Conservation (phyloP, 1,140 invertebrate genomes). For the Drosophila burlai region DNA sequence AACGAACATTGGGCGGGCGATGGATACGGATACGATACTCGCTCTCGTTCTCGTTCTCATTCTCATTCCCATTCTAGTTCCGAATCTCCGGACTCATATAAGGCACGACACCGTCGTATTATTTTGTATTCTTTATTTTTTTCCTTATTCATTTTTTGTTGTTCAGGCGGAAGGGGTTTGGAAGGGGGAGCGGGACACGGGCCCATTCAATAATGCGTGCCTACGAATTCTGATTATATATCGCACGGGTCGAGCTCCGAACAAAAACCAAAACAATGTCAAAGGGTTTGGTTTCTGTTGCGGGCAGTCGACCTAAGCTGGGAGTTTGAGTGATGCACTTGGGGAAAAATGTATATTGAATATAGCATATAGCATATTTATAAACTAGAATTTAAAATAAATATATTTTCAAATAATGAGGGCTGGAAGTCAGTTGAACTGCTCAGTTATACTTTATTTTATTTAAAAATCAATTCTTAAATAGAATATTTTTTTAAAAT, state of each 20-base stretch:
- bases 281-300: slow-evolving; percentile 69
- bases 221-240: slow-evolving; percentile 81
- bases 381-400: too few species aligned
- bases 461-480: neutral
- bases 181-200: slow-evolving; percentile 16
- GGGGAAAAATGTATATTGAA: neutral
- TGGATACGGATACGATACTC: slow-evolving; percentile 62
- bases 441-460: neutral
- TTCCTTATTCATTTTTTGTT: neutral
- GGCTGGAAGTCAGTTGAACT: too few species aligned
- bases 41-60: slow-evolving; percentile 18
- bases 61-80: slow-evolving; percentile 27
- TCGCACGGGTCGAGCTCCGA: slow-evolving; percentile 50
- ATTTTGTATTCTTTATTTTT: slow-evolving; percentile 21
- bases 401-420: neutral
- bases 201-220: slow-evolving; percentile 78
- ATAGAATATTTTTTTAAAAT: neutral
- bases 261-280: slow-evolving; percentile 67
- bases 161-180: neutral
- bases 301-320: slow-evolving; percentile 24
- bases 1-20: slow-evolving; percentile 59
- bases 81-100: slow-evolving; percentile 34
- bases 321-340: slow-evolving; percentile 17
- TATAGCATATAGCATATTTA: neutral
- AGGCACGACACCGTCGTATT: slow-evolving; percentile 41